Evolutionary conservation across 92 coral and sea anemone genomes (phyloP).

Genomic region (Phenganax stokvisi): DNA sequence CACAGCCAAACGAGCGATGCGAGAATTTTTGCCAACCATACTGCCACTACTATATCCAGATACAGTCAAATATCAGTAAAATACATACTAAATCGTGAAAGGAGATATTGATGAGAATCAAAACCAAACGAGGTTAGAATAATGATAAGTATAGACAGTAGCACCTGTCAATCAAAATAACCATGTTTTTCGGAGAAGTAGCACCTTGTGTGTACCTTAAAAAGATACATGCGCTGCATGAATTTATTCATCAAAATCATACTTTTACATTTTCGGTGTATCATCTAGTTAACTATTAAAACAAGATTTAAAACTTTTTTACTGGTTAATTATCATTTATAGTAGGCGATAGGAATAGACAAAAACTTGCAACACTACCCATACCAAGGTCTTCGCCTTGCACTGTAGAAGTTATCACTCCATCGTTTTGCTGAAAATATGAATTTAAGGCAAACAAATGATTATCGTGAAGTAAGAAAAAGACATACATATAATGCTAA

Average conservation of each 20-base stretch:
- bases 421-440: constrained; percentile 52
- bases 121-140: background rate
- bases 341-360: background rate
- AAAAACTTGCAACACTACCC: background rate
- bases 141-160: background rate
- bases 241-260: background rate
- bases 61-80: background rate
- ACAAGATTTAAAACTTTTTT: no score
- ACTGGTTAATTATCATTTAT: background rate
- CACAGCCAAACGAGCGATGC: constrained; percentile 82
- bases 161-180: constrained; percentile 66
- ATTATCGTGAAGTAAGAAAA: constrained; percentile 44
- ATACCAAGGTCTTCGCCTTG: constrained; percentile 85
- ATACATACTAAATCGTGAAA: background rate
- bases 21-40: constrained; percentile 91
- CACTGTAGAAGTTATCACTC: constrained; percentile 66
- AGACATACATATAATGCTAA: no score
- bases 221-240: background rate
- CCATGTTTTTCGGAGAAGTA: constrained; percentile 82
- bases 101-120: background rate
- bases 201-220: constrained; percentile 94
- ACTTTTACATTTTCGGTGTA: no score
- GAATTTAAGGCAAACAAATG: background rate
- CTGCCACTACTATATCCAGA: constrained; percentile 72
- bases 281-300: no score